Conservation (phyloP, 2,113 vertebrate species). For the Pelvicachromis taeniatus region DNA sequence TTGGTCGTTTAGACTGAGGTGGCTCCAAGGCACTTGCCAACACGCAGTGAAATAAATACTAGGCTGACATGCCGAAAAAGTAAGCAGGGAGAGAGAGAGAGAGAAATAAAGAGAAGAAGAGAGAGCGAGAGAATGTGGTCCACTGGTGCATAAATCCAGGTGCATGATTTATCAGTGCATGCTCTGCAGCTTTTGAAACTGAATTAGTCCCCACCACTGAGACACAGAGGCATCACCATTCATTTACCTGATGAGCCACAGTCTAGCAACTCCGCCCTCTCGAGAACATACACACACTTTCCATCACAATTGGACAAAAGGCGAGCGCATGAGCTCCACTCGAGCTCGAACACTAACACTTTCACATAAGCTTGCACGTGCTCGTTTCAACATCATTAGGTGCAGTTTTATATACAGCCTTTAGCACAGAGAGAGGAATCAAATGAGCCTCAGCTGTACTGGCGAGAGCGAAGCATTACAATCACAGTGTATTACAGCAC, state of each 20-base stretch:
- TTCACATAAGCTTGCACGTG: neutral
- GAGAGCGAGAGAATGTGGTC: neutral
- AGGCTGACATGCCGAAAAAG: neutral
- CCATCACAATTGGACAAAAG: neutral
- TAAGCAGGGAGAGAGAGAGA: neutral
- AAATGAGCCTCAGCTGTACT: neutral
- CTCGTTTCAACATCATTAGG: constrained; percentile 18
- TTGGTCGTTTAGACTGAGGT: neutral
- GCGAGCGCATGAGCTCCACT: neutral
- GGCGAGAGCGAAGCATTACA: neutral
- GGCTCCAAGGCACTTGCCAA: neutral
- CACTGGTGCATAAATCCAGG: constrained; percentile 33
- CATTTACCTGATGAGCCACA: constrained; percentile 45
- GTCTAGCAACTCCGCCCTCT: constrained; percentile 6
- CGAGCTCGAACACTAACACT: neutral
- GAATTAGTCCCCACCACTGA: constrained; percentile 43
- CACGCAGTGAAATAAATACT: neutral
- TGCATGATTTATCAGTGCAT: constrained; percentile 39
- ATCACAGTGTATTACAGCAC: neutral
- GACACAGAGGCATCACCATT: constrained; percentile 36
- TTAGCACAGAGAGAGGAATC: neutral
- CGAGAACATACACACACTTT: neutral
- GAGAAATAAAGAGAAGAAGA: neutral
- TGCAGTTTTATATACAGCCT: neutral
- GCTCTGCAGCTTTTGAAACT: constrained; percentile 18